Conservation (phyloP, 1,140 invertebrate genomes). For the Battus philenor region DNA sequence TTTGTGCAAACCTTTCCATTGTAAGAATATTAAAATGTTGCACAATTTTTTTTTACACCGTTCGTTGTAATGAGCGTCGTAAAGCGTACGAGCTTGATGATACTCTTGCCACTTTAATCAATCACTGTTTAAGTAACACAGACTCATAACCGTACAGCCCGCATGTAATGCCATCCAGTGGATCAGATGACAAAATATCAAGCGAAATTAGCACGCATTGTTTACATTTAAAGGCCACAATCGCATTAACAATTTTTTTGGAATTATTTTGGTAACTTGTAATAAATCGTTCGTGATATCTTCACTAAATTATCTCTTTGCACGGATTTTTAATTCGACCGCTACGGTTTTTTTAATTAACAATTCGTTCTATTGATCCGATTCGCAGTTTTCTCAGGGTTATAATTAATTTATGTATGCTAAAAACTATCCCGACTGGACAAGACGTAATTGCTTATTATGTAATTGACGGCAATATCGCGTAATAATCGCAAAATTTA, state of each 20-base stretch:
- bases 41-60: slow-evolving; percentile 41
- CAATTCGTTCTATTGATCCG: too few relatives aligned
- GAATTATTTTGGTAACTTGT: background rate
- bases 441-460: too few relatives aligned
- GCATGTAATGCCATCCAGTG: slow-evolving; percentile 13
- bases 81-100: slow-evolving; percentile 26
- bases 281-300: slow-evolving; percentile 5
- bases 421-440: too few relatives aligned
- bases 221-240: slow-evolving; percentile 5
- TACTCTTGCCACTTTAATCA: slow-evolving; percentile 27
- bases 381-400: too few relatives aligned
- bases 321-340: slow-evolving; percentile 17
- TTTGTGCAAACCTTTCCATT: slow-evolving; percentile 35
- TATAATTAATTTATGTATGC: too few relatives aligned
- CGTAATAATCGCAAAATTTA: too few relatives aligned
- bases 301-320: slow-evolving; percentile 17
- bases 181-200: slow-evolving; percentile 8
- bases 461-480: too few relatives aligned
- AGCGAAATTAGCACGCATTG: slow-evolving; percentile 14
- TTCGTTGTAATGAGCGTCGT: slow-evolving; percentile 29
- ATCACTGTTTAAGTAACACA: slow-evolving; percentile 33
- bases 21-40: slow-evolving; percentile 47
- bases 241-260: background rate
- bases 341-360: too few relatives aligned
- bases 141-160: slow-evolving; percentile 2